phyloP scores from a whole-genome alignment of 2,797 vertebrate species.

The Sternarchorhynchus goeldii region DNA sequence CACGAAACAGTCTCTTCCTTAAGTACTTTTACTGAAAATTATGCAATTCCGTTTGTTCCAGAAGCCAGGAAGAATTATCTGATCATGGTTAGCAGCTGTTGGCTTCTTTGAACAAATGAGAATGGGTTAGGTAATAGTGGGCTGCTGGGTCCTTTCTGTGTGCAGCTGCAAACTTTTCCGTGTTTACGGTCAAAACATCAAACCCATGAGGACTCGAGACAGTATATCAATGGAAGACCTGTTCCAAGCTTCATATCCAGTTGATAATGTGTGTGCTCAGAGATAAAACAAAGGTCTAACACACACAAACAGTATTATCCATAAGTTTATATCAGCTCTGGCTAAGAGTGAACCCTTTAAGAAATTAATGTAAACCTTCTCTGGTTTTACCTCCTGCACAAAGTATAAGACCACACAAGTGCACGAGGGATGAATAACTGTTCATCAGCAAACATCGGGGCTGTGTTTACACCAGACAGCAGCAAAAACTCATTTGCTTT shows the following conservation, averaged over 20 bases:
- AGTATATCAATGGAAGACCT: neutral
- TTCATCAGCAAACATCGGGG: neutral
- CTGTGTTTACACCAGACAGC: constrained; percentile 4
- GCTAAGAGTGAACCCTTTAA: too few species aligned
- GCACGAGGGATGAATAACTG: neutral
- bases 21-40: neutral
- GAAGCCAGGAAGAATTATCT: too few species aligned
- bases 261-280: neutral
- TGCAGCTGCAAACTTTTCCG: neutral
- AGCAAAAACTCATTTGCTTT: neutral
- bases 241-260: neutral
- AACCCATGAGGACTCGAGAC: neutral
- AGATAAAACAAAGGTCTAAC: neutral
- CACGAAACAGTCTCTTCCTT: too few species aligned
- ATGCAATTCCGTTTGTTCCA: neutral
- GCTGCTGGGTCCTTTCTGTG: neutral
- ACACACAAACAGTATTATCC: neutral
- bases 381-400: neutral
- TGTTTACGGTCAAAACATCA: constrained; percentile 15
- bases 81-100: neutral
- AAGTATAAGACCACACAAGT: constrained; percentile 30
- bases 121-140: neutral
- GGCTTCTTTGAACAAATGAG: neutral
- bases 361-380: neutral
- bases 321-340: neutral